Evolutionary conservation across 2,797 vertebrate species (phyloP).

Genomic region (Dicrostonyx torquatus): DNA sequence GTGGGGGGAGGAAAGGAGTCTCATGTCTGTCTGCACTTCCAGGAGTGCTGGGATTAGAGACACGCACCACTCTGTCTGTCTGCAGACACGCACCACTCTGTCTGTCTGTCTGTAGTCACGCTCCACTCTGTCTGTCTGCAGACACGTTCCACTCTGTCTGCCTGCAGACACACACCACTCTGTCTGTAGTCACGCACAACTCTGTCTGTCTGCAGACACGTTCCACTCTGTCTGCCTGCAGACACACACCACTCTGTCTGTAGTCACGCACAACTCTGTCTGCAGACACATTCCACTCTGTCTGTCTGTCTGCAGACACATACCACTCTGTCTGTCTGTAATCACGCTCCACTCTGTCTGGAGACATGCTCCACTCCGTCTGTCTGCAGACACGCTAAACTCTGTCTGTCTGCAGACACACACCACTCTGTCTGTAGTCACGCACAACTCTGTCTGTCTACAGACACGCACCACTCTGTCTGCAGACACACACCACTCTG

Average conservation of each 20-base stretch:
- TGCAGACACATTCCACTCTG: not conserved
- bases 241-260: not conserved
- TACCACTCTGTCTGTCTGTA: too few species aligned
- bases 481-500: not conserved
- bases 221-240: too few species aligned
- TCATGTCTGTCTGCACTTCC: not conserved
- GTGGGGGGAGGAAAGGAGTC: not conserved
- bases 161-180: too few species aligned
- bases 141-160: too few species aligned
- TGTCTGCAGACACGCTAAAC: too few species aligned
- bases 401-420: too few species aligned
- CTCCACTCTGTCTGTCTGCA: too few species aligned
- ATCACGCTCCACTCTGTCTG: too few species aligned
- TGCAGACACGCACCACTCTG: too few species aligned
- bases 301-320: not conserved
- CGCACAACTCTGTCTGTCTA: too few species aligned
- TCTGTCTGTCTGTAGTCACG: too few species aligned
- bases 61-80: not conserved
- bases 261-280: not conserved
- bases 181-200: not conserved
- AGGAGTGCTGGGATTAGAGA: not conserved
- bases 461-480: not conserved
- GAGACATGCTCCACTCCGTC: too few species aligned
- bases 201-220: not conserved
- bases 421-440: not conserved